Evolutionary conservation across 2,797 vertebrate species (phyloP).

Genomic region (Myotis planiceps): DNA sequence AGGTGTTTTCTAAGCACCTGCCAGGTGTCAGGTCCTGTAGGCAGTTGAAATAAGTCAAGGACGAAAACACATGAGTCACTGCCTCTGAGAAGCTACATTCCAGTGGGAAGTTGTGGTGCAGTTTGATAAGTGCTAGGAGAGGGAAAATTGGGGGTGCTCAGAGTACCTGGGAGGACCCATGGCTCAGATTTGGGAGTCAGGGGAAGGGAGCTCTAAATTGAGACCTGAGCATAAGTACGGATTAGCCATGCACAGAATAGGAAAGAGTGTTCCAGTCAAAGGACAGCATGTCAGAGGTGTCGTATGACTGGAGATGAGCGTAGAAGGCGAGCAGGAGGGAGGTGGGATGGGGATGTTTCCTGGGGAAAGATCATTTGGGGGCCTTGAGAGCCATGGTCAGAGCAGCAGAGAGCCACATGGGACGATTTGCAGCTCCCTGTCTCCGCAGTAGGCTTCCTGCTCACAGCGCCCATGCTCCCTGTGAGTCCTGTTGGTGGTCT

Average conservation of each 20-base stretch:
- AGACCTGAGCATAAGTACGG: not conserved
- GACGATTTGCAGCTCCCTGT: not conserved
- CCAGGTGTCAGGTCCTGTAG: slow-evolving; percentile 47
- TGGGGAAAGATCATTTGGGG: not conserved
- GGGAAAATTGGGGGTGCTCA: not conserved
- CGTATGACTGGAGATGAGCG: not conserved
- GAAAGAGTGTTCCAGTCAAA: not conserved
- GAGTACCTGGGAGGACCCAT: not conserved
- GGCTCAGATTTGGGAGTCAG: not conserved
- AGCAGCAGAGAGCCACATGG: not conserved
- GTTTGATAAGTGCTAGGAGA: not conserved
- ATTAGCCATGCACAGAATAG: not conserved
- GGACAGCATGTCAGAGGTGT: not conserved
- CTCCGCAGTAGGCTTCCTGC: not conserved
- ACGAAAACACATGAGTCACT: slow-evolving; percentile 60
- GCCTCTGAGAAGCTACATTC: slow-evolving; percentile 40
- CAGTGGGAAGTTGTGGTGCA: not conserved
- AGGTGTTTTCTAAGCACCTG: slow-evolving; percentile 40
- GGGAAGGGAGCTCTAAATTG: not conserved
- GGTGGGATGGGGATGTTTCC: not conserved
- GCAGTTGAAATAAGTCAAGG: slow-evolving; percentile 37
- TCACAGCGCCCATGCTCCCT: not conserved
- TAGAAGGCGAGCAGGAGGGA: not conserved
- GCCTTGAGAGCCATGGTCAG: not conserved
- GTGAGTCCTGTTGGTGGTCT: slow-evolving; percentile 4